Base-by-base conservation (phyloP, 2,113 vertebrate species). In the Centropus unirufus region DNA sequence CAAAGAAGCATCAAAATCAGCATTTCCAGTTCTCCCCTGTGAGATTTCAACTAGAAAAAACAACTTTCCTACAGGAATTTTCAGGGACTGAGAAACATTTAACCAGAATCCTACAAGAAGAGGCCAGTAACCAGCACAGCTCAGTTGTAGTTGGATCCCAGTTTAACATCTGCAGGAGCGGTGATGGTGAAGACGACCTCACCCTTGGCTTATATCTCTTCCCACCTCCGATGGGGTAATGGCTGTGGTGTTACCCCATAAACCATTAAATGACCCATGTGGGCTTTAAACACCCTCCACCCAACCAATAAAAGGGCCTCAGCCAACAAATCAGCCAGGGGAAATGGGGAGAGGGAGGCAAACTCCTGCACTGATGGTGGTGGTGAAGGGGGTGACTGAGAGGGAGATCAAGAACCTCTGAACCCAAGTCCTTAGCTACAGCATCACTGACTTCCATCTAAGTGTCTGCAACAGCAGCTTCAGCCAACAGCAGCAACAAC, bases 151-250 rank as follows among this genome's bases (percentile, higher is more conserved):
- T 1, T n/a, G 44, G 11, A 40, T 42, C 69, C 69, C 30, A 2
- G 17, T 62, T 74, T 59, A 27, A 57, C 77, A 89, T 67, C 83
- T 92, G 77, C 47, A 51, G 76, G 77, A 77, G 27, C 32, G 70
- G 19, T 32, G 11, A 44, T 30, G 29, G 57, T 0, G 14, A 83
- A 51, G 59, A 69, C 52, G 59, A 69, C 52, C 62, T 85, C 66
- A 61, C 29, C 55, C 91, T 62, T 69, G 74, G 64, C 46, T 91
- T 72, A 12, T 2, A 9, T 9, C 57, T 34, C 52, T 83, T 86
- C 73, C 69, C 89, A 87, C 69, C 87, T 88, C 83, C 39, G 69
- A 44, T 55, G 51, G 63, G 47, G 76, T 52, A 24, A 77, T 20
- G 15, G 76, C 11, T 55, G 69, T 29, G 67, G 36, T 55, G 47